Base-by-base conservation (phyloP, 2,113 vertebrate genomes). In the Phocoena sinus region DNA sequence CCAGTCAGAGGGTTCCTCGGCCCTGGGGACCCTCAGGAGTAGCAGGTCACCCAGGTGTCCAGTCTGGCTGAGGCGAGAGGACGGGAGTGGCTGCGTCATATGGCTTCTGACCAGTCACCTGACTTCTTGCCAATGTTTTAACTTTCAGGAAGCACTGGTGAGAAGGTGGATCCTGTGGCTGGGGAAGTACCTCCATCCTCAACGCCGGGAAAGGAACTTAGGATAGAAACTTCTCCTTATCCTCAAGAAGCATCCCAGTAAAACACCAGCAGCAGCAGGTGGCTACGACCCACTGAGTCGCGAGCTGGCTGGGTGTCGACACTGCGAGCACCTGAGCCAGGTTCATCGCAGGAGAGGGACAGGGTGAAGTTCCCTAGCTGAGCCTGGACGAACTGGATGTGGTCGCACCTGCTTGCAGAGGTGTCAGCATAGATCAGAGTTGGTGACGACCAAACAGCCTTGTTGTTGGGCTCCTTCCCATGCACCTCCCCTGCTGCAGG, bases 281-380 rank as follows among this genome's bases (percentile, higher is more conserved):
- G n/a, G 38, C n/a, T 5, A 15, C 2, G 25, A 26, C 41, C 36
- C 6, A 0, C 63, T 5, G 5, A 53, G 60, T 13, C 60, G 17
- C 41, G 13, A 84, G 62, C 33, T 1, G 5, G 13, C 20, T 33
- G 80, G n/a, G 62, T 12, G 8, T 13, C 13, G 36, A 65, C 20
- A 1, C 3, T 0, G 8, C 3, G n/a, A 88, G 89, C 31, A 1
- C 3, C 8, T 0, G 56, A 73, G 47, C 11, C 8, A 2, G 58
- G 41, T 53, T 44, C 63, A 3, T 14, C 4, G 8, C 3, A 1
- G 33, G 41, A 33, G 47, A 79, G 56, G 50, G 41, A 53, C 76
- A 8, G 63, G 31, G 15, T 11, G 9, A 56, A 8, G 5, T 65
- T 79, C 58, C 8, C n/a, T 23, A 44, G n/a, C 50, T 31, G 13